phyloP scores from a whole-genome alignment of 2,888 invertebrate species.

The Heliconius cydno region DNA sequence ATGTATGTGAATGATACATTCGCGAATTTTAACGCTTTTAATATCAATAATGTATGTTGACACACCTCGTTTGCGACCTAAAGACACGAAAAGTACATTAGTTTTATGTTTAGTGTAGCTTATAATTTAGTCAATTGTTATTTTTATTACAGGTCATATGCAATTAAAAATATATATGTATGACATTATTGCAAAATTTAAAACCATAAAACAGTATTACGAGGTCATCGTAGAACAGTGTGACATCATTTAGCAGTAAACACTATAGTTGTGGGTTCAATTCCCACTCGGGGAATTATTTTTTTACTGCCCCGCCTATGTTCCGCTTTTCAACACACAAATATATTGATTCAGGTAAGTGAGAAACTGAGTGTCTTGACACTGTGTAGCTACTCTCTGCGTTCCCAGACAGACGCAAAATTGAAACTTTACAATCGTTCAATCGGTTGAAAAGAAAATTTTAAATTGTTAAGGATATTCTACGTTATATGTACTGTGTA shows the following conservation, averaged over 20 bases:
- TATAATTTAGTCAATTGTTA: neutral
- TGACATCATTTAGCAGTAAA: neutral
- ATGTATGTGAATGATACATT: neutral
- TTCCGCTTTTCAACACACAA: neutral
- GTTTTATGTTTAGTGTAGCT: conserved; percentile 1
- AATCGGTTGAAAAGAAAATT: neutral
- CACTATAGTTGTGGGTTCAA: too few species aligned
- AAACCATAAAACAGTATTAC: neutral
- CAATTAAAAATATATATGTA: neutral
- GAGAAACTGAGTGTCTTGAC: neutral
- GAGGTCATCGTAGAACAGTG: neutral
- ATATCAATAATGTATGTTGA: neutral
- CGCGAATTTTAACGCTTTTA: conserved; percentile 4
- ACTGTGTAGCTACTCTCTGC: neutral
- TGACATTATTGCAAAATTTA: neutral
- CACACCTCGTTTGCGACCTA: conserved; percentile 4
- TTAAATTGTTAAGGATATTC: neutral
- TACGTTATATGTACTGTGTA: neutral
- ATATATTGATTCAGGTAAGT: neutral
- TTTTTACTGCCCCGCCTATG: neutral
- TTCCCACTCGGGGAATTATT: too few species aligned
- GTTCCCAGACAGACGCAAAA: neutral
- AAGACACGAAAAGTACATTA: conserved; percentile 23
- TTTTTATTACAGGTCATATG: neutral
- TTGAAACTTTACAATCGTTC: neutral